Evolutionary conservation across 2,888 invertebrate genomes (phyloP), one percentile per base, ranked within the genome.

Genomic region (Anthrax anthrax): DNA sequence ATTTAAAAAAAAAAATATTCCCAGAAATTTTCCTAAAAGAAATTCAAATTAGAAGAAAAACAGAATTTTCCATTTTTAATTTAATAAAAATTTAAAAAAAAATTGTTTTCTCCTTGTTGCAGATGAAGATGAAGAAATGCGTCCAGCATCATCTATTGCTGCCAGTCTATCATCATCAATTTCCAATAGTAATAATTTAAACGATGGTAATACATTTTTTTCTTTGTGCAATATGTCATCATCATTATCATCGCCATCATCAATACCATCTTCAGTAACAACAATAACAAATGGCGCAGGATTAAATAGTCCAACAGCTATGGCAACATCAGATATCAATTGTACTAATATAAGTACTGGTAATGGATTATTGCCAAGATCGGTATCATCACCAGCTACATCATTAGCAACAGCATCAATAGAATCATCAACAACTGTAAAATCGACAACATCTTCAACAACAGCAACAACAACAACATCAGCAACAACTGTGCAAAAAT

Each of bases 71-170:
- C 34, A 5, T 34, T 34, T 34, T 13, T 34, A 14, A 34, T 27
- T 27, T 5, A 8, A 8, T 27, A n/a, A n/a, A n/a, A n/a, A n/a
- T n/a, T n/a, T n/a, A n/a, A n/a, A n/a, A n/a, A n/a, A n/a, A n/a
- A n/a, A n/a, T n/a, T n/a, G n/a, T n/a, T n/a, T n/a, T n/a, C n/a
- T n/a, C n/a, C n/a, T n/a, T 29, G 12, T 46, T 42, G 18, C 63
- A 70, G 73, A 72, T 56, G 73, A 74, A 42, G 73, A 72, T 48
- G 67, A 70, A 51, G 67, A 68, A 49, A 50, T 59, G 50, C 57
- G 63, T 48, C 56, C 45, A 42, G 38, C 43, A 45, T 60, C 57
- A n/a, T n/a, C n/a, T n/a, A n/a, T n/a, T n/a, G 64, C 61, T 14
- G 67, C 65, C 17, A 70, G 71, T n/a, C n/a, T n/a, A 50, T 58